A percentile compares a stretch with the other conserved stretches of the same genome.
Conservation (phyloP, 2,888 invertebrate genomes). For the Eurytoma adleriae region DNA sequence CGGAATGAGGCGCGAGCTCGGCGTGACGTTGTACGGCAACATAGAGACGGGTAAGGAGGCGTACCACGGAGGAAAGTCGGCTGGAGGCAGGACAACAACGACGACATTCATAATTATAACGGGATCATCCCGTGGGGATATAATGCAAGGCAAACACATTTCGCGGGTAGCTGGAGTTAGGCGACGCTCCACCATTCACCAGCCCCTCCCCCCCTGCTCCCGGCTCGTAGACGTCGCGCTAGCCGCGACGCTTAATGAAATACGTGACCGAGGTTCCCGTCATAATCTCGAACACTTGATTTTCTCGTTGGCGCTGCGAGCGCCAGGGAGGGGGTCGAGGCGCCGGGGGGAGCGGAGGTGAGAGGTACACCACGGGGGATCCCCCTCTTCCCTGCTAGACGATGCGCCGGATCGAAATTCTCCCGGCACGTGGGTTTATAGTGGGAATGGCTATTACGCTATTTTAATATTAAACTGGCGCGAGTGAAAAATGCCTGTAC, state of each 20-base stretch:
- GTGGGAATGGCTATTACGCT: conserved; percentile 1
- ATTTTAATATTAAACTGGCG: conserved; percentile 18
- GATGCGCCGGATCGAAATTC: conserved; percentile 23
- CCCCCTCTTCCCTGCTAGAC: conserved; percentile 14
- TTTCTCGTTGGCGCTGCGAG: conserved; percentile 60
- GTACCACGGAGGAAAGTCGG: not conserved
- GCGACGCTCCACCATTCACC: conserved; percentile 51
- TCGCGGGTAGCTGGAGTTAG: conserved; percentile 62
- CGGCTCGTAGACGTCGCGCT: not conserved
- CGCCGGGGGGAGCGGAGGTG: not conserved
- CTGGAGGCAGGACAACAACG: conserved; percentile 9
- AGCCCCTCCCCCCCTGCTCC: conserved; percentile 58
- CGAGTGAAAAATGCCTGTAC: not conserved
- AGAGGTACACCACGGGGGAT: conserved; percentile 3
- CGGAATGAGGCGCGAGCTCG: not conserved
- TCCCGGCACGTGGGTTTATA: conserved; percentile 10
- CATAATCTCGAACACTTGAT: conserved; percentile 76
- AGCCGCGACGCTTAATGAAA: conserved; percentile 74
- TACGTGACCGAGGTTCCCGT: conserved; percentile 75
- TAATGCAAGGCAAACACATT: conserved; percentile 72
- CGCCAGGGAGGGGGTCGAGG: not conserved
- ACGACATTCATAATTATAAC: conserved; percentile 70
- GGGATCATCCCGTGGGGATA: conserved; percentile 67
- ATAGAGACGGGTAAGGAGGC: not conserved
- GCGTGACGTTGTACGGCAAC: not conserved